Evolutionary conservation across 2,797 vertebrate genomes (phyloP).

Genomic region (Eulemur coronatus): DNA sequence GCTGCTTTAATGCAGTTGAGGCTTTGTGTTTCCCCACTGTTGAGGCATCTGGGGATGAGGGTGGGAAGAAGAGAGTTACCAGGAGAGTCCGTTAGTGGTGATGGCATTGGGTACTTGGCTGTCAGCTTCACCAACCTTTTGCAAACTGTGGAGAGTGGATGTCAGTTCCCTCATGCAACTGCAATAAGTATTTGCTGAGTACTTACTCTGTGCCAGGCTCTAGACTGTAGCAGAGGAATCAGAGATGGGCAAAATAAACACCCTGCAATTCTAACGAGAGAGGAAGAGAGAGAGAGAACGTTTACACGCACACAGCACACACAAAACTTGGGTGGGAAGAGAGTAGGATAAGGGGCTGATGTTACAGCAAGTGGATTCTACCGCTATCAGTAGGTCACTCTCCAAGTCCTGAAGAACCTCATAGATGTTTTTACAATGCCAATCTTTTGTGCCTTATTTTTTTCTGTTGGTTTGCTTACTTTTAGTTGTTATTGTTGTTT

Average conservation of each 20-base stretch:
- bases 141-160: neutral
- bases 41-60: neutral
- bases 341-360: too few species aligned
- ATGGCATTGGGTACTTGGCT: neutral
- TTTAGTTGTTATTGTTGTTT: neutral
- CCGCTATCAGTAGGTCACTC: neutral
- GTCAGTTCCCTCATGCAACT: neutral
- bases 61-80: neutral
- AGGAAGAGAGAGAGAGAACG: neutral
- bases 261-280: neutral
- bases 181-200: neutral
- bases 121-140: neutral
- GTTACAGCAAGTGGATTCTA: neutral
- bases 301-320: fast-evolving
- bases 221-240: neutral
- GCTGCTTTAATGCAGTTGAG: neutral
- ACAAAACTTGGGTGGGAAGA: neutral
- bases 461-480: neutral
- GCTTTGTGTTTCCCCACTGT: too few species aligned
- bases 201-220: neutral
- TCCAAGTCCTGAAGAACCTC: neutral
- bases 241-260: neutral
- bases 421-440: neutral
- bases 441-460: neutral
- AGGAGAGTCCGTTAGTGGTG: neutral